Conservation (phyloP, 2,797 vertebrate genomes). For the Crocodylus rhombifer region DNA sequence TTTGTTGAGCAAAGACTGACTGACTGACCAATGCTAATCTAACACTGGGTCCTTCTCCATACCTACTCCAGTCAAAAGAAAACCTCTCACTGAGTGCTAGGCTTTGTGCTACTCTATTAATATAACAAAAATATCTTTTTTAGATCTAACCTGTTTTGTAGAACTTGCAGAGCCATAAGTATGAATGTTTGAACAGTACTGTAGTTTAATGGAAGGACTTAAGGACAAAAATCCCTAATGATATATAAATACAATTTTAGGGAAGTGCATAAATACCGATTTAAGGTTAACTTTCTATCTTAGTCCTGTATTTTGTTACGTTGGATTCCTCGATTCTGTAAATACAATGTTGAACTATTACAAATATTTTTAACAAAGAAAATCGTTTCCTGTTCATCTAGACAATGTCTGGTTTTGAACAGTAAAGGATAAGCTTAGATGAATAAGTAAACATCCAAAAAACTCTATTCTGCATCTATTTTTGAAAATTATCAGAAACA, state of each 20-base stretch:
- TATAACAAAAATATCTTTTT: neutral
- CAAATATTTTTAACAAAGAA: no score
- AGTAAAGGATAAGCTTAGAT: neutral
- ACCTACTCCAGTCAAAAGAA: no score
- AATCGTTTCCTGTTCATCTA: neutral
- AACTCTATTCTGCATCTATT: neutral
- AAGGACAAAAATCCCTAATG: neutral
- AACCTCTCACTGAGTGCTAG: neutral
- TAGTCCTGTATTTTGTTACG: neutral
- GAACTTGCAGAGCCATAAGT: neutral
- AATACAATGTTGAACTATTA: neutral
- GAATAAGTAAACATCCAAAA: constrained; percentile 14
- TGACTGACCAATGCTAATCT: neutral
- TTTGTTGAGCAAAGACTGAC: neutral
- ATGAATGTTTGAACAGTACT: fast-evolving
- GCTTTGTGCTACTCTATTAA: neutral
- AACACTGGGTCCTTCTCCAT: neutral
- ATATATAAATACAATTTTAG: neutral
- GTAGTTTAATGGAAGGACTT: neutral
- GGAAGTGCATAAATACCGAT: fast-evolving
- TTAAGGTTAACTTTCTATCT: neutral
- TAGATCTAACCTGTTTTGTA: neutral
- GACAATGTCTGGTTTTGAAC: neutral
- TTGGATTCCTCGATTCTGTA: neutral
- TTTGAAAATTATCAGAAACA: neutral